Percentiles rank a stretch among this genome's conserved stretches.
Evolutionary conservation across 2,113 vertebrate species (phyloP).

Genomic region (Chiloscyllium plagiosum): DNA sequence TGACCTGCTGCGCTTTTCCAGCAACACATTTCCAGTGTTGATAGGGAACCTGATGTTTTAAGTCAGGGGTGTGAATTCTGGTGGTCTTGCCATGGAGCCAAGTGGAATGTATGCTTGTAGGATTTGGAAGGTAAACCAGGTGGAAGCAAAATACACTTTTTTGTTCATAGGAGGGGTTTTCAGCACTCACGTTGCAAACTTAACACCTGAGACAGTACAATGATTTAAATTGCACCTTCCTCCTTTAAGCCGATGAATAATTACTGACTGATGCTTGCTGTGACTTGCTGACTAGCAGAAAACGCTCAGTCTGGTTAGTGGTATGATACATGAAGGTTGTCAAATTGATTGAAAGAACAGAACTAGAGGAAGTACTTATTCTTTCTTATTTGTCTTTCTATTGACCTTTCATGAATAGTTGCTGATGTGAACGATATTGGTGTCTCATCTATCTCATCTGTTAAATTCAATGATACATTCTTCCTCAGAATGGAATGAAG

Average conservation of each 20-base stretch:
- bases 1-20: no score
- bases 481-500: background rate
- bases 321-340: background rate
- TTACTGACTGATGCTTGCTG: background rate
- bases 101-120: background rate
- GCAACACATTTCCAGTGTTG: no score
- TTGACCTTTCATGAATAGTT: background rate
- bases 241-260: background rate
- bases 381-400: background rate
- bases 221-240: background rate
- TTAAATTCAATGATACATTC: background rate
- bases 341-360: background rate
- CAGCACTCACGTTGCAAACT: background rate
- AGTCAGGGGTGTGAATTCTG: background rate
- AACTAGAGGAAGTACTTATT: slow-evolving; percentile 5
- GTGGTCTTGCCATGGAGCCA: background rate
- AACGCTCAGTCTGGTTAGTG: background rate
- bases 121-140: background rate
- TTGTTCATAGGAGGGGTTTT: no score
- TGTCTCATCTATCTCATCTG: background rate
- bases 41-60: background rate
- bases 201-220: background rate
- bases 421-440: background rate
- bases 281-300: background rate
- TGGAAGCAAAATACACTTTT: background rate